Evolutionary conservation across 2,797 vertebrate genomes (phyloP), one percentile per base, ranked within the genome.

Genomic region (Psittacula echo): DNA sequence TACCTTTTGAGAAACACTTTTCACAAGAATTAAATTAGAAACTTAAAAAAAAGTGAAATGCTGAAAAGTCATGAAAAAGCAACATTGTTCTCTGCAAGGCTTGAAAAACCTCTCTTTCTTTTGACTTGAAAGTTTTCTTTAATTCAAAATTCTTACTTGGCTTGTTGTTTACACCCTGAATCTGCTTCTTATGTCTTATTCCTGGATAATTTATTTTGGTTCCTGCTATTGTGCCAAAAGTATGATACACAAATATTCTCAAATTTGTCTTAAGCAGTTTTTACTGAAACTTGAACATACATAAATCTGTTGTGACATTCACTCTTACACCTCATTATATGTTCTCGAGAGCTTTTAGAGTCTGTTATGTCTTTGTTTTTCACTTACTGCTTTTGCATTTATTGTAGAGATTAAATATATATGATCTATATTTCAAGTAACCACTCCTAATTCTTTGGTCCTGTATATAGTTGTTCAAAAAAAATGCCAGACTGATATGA

Each of bases 271-370:
- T 96, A 87, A 42, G 82, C 94, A 93, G 37, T 95, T 95, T 93
- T 94, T 91, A 68, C 82, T 84, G 66, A 47, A 95, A 84, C 76
- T 91, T 2, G 51, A 96, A 86, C 45, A 47, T 83, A 94, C 76
- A 88, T 95, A 95, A 95, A 96, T 95, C 93, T 96, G 93, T 93
- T 24, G 1, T 95, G 91, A 90, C 95, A 91, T 93, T 95, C 83
- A 90, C 23, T 96, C 62, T 91, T 79, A 90, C 37, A 60, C 66
- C 95, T 91, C 93, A 51, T 88, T 95, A 75, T 75, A 78, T 62
- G 73, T 95, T 96, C 90, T 87, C 2, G 2, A 68, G 76, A 93
- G 85, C 65, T 96, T 80, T 88, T 91, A 54, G 85, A 94, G 80
- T 93, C 76, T 94, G 94, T 86, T 90, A 90, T 75, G 83, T 86